These are phyloP conservation scores for Ferdinandea cuprea DNA, from an alignment of 2,888 invertebrate genomes.

Conservation along the genomic window DNA sequence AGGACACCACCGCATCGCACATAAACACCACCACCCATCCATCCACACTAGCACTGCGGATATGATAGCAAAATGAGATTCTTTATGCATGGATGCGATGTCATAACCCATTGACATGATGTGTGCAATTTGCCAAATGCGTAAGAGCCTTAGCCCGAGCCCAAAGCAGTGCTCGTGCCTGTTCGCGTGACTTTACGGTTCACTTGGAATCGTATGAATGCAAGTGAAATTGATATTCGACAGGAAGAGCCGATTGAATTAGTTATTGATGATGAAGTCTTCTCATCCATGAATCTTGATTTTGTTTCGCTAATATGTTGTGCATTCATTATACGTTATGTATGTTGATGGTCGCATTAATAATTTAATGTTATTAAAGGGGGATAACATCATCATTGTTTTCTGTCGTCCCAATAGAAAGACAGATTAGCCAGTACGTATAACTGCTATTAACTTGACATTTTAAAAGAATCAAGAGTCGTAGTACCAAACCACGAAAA, in stretches of 20 bases:
- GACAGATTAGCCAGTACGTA: too few species aligned
- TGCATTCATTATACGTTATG: neutral
- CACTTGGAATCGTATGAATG: conserved; percentile 32
- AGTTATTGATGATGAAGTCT: conserved; percentile 43
- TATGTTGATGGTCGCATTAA: conserved; percentile 23
- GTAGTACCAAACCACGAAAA: too few species aligned
- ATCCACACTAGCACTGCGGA: neutral
- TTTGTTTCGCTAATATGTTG: conserved; percentile 30
- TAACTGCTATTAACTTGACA: too few species aligned
- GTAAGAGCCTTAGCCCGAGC: conserved; percentile 1
- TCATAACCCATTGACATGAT: conserved; percentile 72
- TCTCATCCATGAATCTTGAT: conserved; percentile 38
- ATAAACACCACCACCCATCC: neutral
- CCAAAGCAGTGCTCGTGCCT: neutral
- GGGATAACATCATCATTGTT: neutral
- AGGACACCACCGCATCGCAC: neutral
- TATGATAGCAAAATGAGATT: conserved; percentile 34
- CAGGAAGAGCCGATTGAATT: conserved; percentile 54
- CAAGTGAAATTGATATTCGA: conserved; percentile 52
- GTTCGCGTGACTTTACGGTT: conserved; percentile 33
- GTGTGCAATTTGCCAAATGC: conserved; percentile 63
- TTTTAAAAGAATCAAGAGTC: too few species aligned
- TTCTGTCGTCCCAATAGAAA: too few species aligned
- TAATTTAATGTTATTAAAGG: conserved; percentile 23
- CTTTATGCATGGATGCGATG: conserved; percentile 68